Evolutionary conservation across 2,113 vertebrate genomes (phyloP).

Genomic region (Conger conger): DNA sequence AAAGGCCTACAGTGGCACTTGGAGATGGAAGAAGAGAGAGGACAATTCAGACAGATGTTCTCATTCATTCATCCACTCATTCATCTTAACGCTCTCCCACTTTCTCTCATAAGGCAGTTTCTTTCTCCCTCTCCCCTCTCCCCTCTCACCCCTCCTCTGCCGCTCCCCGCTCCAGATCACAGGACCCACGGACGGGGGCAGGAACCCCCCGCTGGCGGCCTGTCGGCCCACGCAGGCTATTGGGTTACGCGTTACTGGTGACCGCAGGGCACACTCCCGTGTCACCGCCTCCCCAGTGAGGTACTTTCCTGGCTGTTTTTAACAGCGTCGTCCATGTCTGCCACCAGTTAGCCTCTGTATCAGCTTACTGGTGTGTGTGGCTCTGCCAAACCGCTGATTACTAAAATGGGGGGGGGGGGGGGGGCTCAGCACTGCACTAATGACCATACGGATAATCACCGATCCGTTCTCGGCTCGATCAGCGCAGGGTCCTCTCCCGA

Average conservation of each 20-base stretch:
- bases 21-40: neutral
- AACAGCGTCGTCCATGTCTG: neutral
- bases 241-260: neutral
- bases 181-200: neutral
- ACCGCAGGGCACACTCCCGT: neutral
- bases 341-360: neutral
- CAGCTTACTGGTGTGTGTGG: neutral
- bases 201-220: neutral
- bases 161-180: neutral
- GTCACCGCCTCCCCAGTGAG: neutral
- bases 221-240: neutral
- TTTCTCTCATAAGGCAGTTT: neutral
- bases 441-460: neutral
- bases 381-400: neutral
- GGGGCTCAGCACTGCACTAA: neutral
- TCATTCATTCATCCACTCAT: neutral
- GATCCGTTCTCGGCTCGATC: neutral
- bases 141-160: neutral
- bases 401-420: neutral
- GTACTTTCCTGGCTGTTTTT: neutral
- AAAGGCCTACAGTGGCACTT: no score
- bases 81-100: neutral
- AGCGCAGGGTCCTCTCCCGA: neutral
- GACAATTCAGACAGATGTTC: neutral
- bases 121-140: neutral